Base-by-base conservation (phyloP, 2,888 invertebrate species). In the Eristalinus aeneus region DNA sequence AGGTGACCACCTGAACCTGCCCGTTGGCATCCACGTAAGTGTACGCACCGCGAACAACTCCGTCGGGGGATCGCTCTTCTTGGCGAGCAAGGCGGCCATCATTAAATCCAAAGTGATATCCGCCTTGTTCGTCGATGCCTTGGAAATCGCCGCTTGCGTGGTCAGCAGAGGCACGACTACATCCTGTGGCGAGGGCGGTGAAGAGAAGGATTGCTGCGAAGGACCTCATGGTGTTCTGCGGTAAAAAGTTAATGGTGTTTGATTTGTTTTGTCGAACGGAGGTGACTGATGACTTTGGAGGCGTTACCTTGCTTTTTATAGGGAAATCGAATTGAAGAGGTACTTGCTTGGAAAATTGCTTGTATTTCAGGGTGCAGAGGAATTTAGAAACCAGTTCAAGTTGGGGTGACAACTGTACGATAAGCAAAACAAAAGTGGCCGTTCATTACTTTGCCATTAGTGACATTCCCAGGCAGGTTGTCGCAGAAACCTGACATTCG, bases 11-110 rank as follows among this genome's bases (percentile, higher is more conserved):
- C 88, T 90, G 90, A n/a, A 90, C 83, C 63, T 89, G 78, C 10
- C 90, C 90, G 83, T 90, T 54, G 61, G 90, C 89, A 87, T 92
- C 92, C 20, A 92, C 88, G 89, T 91, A 92, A 53, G 90, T 90
- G 88, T 92, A 92, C 6, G 89, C 90, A 63, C 90, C 91, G 67
- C 90, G 88, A 16, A 89, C 89, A 53, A 90, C 85, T 63, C 90
- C 90, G 61, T 89, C 89, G 1, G 75, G 16, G 1, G 88, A 46
- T 8, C 82, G 72, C 27, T 73, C 56, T 46, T 88, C 88, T 23
- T 88, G 86, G 0, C 73, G 63, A 1, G 86, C 78, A 1, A 39
- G 16, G 11, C 36, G 75, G 1, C 86, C 88, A 23, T 75, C 79
- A 58, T 86, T 88, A 56, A 76, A 86, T 11, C 86, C 86, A 34